Evolutionary conservation across 2,888 invertebrate genomes (phyloP), one percentile per base, ranked within the genome.

Genomic region (Acanthacorydalis orientalis): DNA sequence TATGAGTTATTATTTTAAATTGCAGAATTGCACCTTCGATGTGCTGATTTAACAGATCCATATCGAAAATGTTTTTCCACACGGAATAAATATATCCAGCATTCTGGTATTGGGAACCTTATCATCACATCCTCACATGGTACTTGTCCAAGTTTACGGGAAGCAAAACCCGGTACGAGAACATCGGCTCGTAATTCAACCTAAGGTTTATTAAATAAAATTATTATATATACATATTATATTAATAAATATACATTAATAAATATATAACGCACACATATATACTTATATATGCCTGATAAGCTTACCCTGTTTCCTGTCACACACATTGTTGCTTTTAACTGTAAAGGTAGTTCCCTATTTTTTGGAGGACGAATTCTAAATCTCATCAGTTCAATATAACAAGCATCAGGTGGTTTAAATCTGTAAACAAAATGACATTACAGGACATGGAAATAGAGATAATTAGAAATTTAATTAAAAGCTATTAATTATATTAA

Each of bases 1-100:
- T n/a, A n/a, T n/a, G n/a, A n/a, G n/a, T n/a, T n/a, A n/a, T n/a
- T n/a, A n/a, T n/a, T n/a, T n/a, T 37, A 23, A 42, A 39, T 47
- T n/a, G n/a, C n/a, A 34, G 23, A 39, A 44, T 9, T 12, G 14
- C 12, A 72, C 73, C 74, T 68, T 57, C 82, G 74, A 66, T 88
- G 87, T 14, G 92, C 86, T 0, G 93, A 91, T 68, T 96, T 93
- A 31, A 95, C 87, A n/a, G 93, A 92, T 12, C 95, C 95, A 64
- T 93, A 93, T 60, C 93, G 79, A 67, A 97, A 97, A 66, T 96
- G 90, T 62, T 95, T 95, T 68, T 99, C 98, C 41, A 95, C 93
- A 51, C 98, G 78, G 72, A 98, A 98, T 60, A 97, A 73, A 68
- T 98, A 98, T 60, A 98, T 96, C 98, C 98, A 99, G 62, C 91